A percentile compares a stretch with the other conserved stretches of the same genome.
Evolutionary conservation across 2,113 vertebrate species (phyloP).

Genomic region (human): DNA sequence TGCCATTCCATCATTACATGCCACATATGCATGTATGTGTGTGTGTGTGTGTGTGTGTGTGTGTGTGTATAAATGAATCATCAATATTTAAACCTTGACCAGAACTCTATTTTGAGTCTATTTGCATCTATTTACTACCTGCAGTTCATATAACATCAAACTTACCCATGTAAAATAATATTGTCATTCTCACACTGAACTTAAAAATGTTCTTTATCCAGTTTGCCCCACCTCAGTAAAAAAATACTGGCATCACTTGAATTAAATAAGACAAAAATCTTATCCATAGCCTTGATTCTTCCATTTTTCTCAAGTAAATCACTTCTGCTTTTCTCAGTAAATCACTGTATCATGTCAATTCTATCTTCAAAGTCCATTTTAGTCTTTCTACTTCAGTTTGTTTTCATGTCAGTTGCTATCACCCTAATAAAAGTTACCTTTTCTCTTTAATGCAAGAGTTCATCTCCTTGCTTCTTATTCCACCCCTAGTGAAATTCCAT

Average conservation of each 20-base stretch:
- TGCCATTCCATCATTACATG: neutral
- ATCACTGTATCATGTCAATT: neutral
- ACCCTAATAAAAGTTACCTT: neutral
- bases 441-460: neutral
- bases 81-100: neutral
- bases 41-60: fast-evolving
- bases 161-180: neutral
- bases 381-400: neutral
- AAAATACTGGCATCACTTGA: neutral
- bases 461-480: neutral
- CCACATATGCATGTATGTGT: neutral
- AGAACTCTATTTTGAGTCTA: neutral
- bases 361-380: neutral
- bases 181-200: neutral
- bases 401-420: neutral
- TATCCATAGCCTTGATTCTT: neutral
- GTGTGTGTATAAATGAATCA: neutral
- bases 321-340: too few species aligned
- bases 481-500: neutral
- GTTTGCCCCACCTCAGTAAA: neutral
- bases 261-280: neutral
- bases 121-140: neutral
- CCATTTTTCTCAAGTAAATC: neutral
- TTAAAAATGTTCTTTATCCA: neutral
- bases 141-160: neutral